Evolutionary conservation across 2,797 vertebrate species (phyloP).

Genomic region (Cynodonichthys magdalenae): DNA sequence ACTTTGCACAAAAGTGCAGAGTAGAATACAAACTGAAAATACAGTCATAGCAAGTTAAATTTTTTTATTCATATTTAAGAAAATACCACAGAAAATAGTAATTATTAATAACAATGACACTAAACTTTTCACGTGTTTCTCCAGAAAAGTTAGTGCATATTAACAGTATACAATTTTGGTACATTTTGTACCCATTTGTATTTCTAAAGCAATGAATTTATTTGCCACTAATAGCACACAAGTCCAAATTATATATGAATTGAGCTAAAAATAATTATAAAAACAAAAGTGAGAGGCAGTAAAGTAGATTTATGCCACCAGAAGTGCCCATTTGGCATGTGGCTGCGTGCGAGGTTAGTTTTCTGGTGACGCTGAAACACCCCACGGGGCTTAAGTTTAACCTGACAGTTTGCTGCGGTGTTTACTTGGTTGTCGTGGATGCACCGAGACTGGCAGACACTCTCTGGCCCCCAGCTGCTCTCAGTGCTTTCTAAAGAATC

Average conservation of each 20-base stretch:
- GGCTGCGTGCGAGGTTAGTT: slow-evolving; percentile 75
- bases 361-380: slow-evolving; percentile 83
- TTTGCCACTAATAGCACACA: no score
- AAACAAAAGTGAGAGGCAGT: slow-evolving; percentile 59
- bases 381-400: slow-evolving; percentile 80
- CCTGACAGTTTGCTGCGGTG: slow-evolving; percentile 85
- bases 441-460: slow-evolving; percentile 80
- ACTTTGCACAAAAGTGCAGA: no score
- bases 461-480: slow-evolving; percentile 87
- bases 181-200: no score
- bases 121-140: no score
- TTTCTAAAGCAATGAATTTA: no score
- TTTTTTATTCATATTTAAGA: no score
- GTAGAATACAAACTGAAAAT: no score
- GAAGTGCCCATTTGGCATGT: slow-evolving; percentile 66
- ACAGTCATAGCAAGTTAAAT: no score
- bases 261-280: slow-evolving; percentile 9
- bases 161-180: no score
- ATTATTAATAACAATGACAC: no score
- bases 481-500: slow-evolving; percentile 82
- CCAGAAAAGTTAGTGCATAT: no score
- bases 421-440: slow-evolving; percentile 85
- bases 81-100: no score
- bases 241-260: not conserved
- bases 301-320: slow-evolving; percentile 72